Percentiles rank a stretch among this genome's conserved stretches.
Evolutionary conservation across 2,888 invertebrate species (phyloP).

Genomic region (Gastrophysa polygoni): DNA sequence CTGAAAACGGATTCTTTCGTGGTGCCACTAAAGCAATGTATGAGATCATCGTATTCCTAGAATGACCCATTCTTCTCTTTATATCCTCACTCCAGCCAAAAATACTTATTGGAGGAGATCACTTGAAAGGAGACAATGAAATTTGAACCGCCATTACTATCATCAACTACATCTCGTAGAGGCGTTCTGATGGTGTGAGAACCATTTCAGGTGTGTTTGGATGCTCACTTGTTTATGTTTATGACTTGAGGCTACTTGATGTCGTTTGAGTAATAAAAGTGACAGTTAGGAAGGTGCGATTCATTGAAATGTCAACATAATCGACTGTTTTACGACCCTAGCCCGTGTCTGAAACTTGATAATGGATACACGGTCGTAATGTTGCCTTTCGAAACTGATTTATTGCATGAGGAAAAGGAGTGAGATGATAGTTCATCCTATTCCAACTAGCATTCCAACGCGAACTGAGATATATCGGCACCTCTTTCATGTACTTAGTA

Average conservation of each 20-base stretch:
- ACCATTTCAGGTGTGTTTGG: conserved; percentile 39
- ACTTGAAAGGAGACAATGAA: conserved; percentile 19
- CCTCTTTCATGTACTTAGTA: no score
- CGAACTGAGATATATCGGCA: no score
- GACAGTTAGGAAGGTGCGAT: conserved; percentile 54
- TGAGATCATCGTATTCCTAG: no score
- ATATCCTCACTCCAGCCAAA: no score
- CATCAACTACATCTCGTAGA: conserved; percentile 19
- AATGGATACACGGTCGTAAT: conserved; percentile 41
- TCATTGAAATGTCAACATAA: conserved; percentile 57
- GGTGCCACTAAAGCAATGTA: no score
- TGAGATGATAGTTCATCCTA: no score
- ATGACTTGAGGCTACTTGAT: conserved; percentile 54
- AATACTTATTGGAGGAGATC: no score
- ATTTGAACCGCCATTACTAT: conserved; percentile 24
- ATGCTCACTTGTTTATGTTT: conserved; percentile 49
- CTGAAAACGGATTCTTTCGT: no score
- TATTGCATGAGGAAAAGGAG: conserved; percentile 23
- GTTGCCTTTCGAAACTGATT: conserved; percentile 34
- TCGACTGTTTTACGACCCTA: conserved; percentile 55
- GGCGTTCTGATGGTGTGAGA: conserved; percentile 34
- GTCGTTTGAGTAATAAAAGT: conserved; percentile 64
- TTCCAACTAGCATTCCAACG: no score
- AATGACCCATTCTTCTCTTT: no score
- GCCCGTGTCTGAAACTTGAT: conserved; percentile 54